These are phyloP conservation scores for Cercopithecus diana DNA, from an alignment of 2,797 vertebrate genomes.

Conservation along the genomic window DNA sequence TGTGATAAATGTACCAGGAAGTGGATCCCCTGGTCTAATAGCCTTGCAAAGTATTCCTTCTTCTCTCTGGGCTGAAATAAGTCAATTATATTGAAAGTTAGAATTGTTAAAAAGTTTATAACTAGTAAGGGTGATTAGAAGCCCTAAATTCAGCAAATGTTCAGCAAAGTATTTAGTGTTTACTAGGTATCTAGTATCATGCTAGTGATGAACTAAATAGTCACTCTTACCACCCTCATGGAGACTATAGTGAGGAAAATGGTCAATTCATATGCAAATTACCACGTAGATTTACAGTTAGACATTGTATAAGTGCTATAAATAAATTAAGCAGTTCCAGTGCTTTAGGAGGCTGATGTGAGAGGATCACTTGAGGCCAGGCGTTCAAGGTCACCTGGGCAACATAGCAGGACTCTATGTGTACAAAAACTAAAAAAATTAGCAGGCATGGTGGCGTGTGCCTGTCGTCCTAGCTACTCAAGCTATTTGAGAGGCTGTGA, in stretches of 20 bases:
- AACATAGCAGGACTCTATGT: background rate
- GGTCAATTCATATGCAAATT: background rate
- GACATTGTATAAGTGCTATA: background rate
- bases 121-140: background rate
- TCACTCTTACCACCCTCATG: background rate
- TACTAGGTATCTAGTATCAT: background rate
- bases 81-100: background rate
- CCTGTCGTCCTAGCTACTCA: background rate
- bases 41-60: background rate
- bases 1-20: background rate
- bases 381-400: background rate
- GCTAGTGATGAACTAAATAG: background rate
- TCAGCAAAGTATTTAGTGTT: background rate
- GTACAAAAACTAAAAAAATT: background rate
- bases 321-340: background rate
- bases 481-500: background rate
- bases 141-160: background rate
- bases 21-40: background rate
- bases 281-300: background rate
- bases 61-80: background rate
- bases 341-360: background rate
- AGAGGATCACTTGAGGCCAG: background rate
- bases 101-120: background rate
- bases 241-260: background rate
- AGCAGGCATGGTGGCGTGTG: background rate